phyloP scores from a whole-genome alignment of 2,113 vertebrate species.

The Rhea pennata region DNA sequence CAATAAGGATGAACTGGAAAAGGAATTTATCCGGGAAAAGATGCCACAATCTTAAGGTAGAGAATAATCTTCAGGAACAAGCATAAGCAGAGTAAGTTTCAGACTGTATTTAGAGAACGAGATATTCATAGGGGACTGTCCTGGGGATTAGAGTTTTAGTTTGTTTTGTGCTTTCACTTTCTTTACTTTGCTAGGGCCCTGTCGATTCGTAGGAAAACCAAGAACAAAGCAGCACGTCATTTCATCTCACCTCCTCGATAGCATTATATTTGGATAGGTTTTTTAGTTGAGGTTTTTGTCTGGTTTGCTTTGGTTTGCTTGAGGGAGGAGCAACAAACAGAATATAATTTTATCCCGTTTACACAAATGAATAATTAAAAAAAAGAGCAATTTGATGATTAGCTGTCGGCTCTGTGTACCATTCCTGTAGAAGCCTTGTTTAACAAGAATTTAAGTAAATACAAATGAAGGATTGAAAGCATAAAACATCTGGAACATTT shows the following conservation, averaged over 20 bases:
- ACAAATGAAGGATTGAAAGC: neutral
- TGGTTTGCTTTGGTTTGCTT: neutral
- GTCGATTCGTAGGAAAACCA: neutral
- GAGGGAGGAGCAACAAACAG: neutral
- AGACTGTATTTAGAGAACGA: neutral
- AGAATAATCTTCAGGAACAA: neutral
- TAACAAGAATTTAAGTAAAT: constrained; percentile 17
- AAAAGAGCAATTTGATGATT: neutral
- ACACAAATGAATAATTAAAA: neutral
- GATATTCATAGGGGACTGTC: neutral
- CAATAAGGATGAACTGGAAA: neutral
- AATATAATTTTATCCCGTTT: constrained; percentile 17
- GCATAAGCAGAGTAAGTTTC: neutral
- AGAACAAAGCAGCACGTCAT: neutral
- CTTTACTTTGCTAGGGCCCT: neutral
- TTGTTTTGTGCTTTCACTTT: neutral
- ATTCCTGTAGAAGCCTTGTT: neutral
- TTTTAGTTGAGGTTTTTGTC: neutral
- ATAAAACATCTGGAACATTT: constrained; percentile 39
- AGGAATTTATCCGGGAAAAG: neutral
- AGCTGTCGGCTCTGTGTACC: neutral
- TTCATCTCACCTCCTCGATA: neutral
- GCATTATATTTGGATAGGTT: neutral
- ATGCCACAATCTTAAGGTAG: neutral
- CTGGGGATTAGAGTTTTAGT: neutral